These are phyloP conservation scores for Ifrita kowaldi DNA, from an alignment of 2,113 vertebrate species.

Conservation along the genomic window DNA sequence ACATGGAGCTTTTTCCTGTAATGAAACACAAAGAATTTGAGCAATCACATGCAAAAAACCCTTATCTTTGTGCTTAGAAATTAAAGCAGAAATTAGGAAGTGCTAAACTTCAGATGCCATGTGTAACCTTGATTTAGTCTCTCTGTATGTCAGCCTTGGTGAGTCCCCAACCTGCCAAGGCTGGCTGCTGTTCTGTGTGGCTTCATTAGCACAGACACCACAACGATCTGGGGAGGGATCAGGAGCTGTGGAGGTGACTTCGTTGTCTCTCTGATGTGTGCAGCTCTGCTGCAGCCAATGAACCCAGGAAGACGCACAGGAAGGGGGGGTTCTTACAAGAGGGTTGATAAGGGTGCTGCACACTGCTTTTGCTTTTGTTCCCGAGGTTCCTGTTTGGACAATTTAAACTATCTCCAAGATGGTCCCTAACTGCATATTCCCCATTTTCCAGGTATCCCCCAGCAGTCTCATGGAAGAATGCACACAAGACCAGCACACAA, in stretches of 20 bases:
- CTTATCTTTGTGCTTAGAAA: background rate
- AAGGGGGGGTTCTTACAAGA: background rate
- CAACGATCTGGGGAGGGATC: background rate
- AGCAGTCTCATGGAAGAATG: background rate
- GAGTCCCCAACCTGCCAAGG: background rate
- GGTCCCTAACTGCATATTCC: background rate
- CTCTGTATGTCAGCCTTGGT: background rate
- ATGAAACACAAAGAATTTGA: background rate
- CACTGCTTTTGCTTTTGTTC: background rate
- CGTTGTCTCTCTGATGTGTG: rapidly evolving
- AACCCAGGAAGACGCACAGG: background rate
- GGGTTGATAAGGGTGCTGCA: background rate
- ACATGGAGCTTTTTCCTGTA: background rate
- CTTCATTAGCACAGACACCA: background rate
- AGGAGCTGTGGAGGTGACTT: background rate
- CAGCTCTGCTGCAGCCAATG: background rate
- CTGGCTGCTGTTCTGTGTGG: background rate
- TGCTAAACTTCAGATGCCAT: background rate
- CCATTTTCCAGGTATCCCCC: background rate
- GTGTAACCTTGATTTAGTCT: background rate
- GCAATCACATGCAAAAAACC: background rate
- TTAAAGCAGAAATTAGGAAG: background rate
- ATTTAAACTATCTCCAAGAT: background rate
- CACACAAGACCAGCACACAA: background rate
- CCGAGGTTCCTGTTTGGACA: background rate